Percentiles rank a stretch among this genome's conserved stretches.
Conservation (phyloP, 1,140 invertebrate genomes). For the Physella acuta region DNA sequence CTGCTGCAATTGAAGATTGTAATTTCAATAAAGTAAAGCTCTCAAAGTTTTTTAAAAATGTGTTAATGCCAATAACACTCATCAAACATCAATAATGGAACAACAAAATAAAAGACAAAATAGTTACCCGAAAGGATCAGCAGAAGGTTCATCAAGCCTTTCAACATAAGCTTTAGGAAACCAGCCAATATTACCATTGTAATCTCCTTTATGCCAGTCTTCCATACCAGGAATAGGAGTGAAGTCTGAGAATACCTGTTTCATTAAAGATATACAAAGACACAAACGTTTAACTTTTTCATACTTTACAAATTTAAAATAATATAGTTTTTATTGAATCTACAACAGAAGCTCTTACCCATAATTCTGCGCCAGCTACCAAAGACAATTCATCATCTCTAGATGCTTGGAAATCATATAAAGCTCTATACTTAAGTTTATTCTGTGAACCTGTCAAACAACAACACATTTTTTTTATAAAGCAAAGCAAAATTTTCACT, state of each 20-base stretch:
- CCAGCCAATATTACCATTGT: conserved; percentile 86
- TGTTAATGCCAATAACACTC: no score
- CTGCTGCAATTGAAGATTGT: no score
- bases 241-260: conserved; percentile 76
- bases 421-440: conserved; percentile 80
- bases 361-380: conserved; percentile 89
- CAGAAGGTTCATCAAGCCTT: conserved; percentile 37
- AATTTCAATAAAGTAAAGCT: no score
- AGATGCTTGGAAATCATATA: conserved; percentile 91
- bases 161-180: conserved; percentile 95
- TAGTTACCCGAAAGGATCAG: conserved; percentile 36
- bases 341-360: conserved; percentile 63
- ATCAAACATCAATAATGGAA: no score
- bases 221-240: conserved; percentile 79
- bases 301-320: background rate
- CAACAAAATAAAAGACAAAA: background rate
- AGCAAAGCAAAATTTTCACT: no score
- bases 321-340: background rate
- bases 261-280: no score
- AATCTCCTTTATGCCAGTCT: conserved; percentile 85
- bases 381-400: conserved; percentile 93
- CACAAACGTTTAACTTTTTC: background rate
- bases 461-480: conserved; percentile 3
- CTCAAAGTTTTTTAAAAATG: no score
- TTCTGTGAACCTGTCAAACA: conserved; percentile 7